Conservation (phyloP, 2,888 invertebrate genomes). For the Volucella bombylans region DNA sequence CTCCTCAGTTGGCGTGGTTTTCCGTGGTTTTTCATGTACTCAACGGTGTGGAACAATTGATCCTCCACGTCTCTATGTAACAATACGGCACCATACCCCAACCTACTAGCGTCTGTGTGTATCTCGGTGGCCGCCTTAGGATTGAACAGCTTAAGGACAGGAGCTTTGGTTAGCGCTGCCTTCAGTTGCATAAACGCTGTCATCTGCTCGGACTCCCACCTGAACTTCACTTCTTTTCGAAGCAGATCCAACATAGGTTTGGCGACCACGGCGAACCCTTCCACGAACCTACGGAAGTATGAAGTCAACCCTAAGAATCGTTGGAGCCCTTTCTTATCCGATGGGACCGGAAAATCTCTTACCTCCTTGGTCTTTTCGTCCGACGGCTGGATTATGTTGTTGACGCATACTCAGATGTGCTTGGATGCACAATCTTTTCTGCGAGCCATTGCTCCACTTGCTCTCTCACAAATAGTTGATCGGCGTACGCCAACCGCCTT, state of each 20-base stretch:
- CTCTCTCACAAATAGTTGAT: no score
- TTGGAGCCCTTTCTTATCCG: conserved; percentile 71
- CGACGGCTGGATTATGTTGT: no score
- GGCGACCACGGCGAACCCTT: no score
- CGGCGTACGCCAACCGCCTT: no score
- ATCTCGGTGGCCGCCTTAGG: conserved; percentile 65
- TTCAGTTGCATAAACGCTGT: conserved; percentile 64
- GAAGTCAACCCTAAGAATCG: conserved; percentile 75
- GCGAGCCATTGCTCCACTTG: no score
- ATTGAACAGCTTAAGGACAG: conserved; percentile 66
- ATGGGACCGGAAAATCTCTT: conserved; percentile 73
- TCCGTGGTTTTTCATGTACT: conserved; percentile 65
- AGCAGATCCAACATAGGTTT: no score
- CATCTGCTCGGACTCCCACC: conserved; percentile 8
- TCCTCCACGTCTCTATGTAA: conserved; percentile 67
- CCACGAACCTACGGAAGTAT: conserved; percentile 58
- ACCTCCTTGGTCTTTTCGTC: conserved; percentile 51
- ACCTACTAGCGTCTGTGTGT: conserved; percentile 71
- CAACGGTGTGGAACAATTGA: conserved; percentile 46
- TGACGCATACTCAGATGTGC: no score
- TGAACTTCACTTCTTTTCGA: no score
- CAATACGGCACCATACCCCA: conserved; percentile 70
- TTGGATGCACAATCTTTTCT: no score
- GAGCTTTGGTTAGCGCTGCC: conserved; percentile 24
- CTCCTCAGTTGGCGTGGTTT: conserved; percentile 40